Conservation (phyloP, 1,140 invertebrate species). For the Drosophila paulistorum region DNA sequence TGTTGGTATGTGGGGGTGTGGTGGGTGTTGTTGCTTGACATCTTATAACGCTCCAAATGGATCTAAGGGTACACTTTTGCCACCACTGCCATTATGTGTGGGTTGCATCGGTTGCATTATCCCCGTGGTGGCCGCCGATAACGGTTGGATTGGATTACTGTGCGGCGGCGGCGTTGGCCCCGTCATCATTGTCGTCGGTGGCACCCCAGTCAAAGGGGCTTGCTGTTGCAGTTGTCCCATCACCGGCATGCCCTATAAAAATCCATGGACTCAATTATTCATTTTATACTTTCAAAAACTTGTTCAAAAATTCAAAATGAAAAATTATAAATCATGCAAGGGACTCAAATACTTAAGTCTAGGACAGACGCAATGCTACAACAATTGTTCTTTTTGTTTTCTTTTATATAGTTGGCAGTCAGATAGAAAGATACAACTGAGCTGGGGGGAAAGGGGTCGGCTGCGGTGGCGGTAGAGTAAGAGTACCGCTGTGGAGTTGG, state of each 20-base stretch:
- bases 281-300: neutral
- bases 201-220: constrained; percentile 83
- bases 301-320: neutral
- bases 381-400: constrained; percentile 27
- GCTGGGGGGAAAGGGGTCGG: neutral
- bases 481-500: constrained; percentile 1
- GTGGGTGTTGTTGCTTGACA: constrained; percentile 39
- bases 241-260: constrained; percentile 82
- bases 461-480: neutral
- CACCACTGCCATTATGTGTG: constrained; percentile 60
- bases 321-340: constrained; percentile 55
- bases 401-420: neutral
- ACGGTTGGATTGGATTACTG: constrained; percentile 56
- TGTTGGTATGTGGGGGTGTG: constrained; percentile 23
- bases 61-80: constrained; percentile 79
- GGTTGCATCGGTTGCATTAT: constrained; percentile 75
- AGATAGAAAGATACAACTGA: constrained; percentile 5
- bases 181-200: constrained; percentile 81
- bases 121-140: constrained; percentile 47
- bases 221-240: constrained; percentile 76
- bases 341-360: constrained; percentile 44
- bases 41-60: constrained; percentile 83
- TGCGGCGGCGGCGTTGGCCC: constrained; percentile 76
- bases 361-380: constrained; percentile 59
- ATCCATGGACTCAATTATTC: constrained; percentile 17